Percentiles rank a stretch among this genome's conserved stretches.
Evolutionary conservation across 2,113 vertebrate genomes (phyloP).

Genomic region (Xyrauchen texanus): DNA sequence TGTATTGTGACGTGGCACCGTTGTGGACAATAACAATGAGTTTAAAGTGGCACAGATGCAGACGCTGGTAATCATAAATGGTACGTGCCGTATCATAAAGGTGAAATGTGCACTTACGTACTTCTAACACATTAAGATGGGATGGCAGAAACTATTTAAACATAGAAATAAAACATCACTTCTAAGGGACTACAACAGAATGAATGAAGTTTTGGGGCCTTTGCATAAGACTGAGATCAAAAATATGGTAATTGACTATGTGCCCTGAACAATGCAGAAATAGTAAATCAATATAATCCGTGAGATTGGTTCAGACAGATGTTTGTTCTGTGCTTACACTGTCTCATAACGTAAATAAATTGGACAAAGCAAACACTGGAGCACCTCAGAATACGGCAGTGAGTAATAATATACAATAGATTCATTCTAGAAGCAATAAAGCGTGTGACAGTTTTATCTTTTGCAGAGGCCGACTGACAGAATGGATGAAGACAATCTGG

Average conservation of each 20-base stretch:
- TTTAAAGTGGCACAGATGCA: too few species aligned
- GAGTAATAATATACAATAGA: slow-evolving; percentile 4
- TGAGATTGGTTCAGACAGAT: slow-evolving; percentile 8
- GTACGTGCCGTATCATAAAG: too few species aligned
- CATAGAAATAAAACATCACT: too few species aligned
- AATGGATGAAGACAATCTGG: background rate
- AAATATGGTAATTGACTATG: background rate
- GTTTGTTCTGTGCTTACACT: background rate
- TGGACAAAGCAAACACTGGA: slow-evolving; percentile 2
- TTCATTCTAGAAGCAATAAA: slow-evolving; percentile 1
- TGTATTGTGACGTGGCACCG: background rate
- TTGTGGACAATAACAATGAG: too few species aligned
- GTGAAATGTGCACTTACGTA: too few species aligned
- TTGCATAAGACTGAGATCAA: too few species aligned
- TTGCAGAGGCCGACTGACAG: background rate
- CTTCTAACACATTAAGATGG: too few species aligned
- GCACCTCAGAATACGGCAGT: background rate
- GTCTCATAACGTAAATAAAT: slow-evolving; percentile 12
- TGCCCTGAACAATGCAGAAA: background rate
- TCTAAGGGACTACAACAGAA: too few species aligned
- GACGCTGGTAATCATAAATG: too few species aligned
- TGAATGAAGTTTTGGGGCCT: too few species aligned
- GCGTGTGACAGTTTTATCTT: background rate
- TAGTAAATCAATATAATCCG: background rate
- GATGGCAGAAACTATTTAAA: too few species aligned